These are phyloP conservation scores for Syngnathus typhle DNA, from an alignment of 2,113 vertebrate genomes.

Conservation along the genomic window DNA sequence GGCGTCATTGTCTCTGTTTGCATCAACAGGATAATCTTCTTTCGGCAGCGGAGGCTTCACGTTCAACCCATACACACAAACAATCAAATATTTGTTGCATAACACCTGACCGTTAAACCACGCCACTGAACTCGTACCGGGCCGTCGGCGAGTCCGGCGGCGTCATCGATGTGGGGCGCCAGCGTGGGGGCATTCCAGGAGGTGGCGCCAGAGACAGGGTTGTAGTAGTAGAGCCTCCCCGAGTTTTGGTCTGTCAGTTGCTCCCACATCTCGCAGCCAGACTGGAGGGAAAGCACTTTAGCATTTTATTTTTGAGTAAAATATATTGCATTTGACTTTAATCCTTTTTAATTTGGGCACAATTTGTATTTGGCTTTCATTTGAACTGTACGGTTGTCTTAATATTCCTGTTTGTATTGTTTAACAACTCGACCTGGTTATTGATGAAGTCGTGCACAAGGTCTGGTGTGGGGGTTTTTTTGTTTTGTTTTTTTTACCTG, in stretches of 20 bases:
- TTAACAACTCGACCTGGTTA: too few species aligned
- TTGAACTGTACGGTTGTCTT: too few species aligned
- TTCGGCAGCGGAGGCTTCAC: slow-evolving; percentile 81
- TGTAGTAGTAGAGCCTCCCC: slow-evolving; percentile 78
- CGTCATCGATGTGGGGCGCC: background rate
- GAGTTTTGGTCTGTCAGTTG: slow-evolving; percentile 74
- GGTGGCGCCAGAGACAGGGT: slow-evolving; percentile 71
- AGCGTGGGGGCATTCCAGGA: slow-evolving; percentile 66
- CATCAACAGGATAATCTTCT: slow-evolving; percentile 72
- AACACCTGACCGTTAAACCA: background rate
- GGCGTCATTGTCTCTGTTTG: background rate
- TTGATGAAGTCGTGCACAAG: too few species aligned
- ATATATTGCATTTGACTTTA: too few species aligned
- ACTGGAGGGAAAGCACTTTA: slow-evolving; percentile 13
- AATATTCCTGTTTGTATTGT: background rate
- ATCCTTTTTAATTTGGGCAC: too few species aligned
- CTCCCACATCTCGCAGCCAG: slow-evolving; percentile 62
- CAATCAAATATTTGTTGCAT: background rate
- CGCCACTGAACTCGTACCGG: slow-evolving; percentile 41
- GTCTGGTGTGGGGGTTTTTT: too few species aligned
- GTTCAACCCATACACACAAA: background rate
- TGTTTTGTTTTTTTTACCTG: slow-evolving; percentile 17
- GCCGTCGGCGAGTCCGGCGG: background rate
- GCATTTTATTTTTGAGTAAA: too few species aligned
- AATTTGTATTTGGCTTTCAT: too few species aligned